These are phyloP conservation scores for Flabesymbios commensalis DNA, from an alignment of 2,888 invertebrate genomes.

Conservation along the genomic window DNA sequence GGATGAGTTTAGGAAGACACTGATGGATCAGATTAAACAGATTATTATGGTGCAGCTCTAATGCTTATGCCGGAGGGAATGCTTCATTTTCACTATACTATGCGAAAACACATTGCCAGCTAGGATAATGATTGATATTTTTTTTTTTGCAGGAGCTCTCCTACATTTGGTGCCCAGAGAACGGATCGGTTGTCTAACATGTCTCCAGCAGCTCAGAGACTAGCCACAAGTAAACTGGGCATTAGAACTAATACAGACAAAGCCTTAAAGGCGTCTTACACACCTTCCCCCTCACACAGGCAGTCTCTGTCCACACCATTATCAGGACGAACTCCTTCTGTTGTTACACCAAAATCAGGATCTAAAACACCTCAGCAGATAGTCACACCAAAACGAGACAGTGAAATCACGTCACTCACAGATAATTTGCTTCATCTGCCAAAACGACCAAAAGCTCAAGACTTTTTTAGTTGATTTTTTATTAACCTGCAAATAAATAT, in stretches of 20 bases:
- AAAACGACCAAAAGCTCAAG: conserved; percentile 74
- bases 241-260: conserved; percentile 66
- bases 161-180: conserved; percentile 47
- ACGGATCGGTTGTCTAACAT: conserved; percentile 84
- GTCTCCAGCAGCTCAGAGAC: conserved; percentile 91
- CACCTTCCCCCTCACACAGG: conserved; percentile 62
- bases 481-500: too few species aligned
- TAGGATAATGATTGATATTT: too few species aligned
- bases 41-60: too few species aligned
- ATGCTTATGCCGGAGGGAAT: too few species aligned
- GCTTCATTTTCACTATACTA: too few species aligned
- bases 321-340: conserved; percentile 3
- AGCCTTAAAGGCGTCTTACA: conserved; percentile 67
- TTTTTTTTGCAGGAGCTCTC: neutral
- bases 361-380: conserved; percentile 26
- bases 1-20: too few species aligned
- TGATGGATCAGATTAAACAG: too few species aligned
- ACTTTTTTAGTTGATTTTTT: too few species aligned
- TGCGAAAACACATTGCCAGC: too few species aligned
- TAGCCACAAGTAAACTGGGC: conserved; percentile 78
- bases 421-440: conserved; percentile 78
- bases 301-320: conserved; percentile 24
- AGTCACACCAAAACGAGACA: conserved; percentile 53
- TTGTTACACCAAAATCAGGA: conserved; percentile 4
- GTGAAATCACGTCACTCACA: conserved; percentile 68